Percentiles rank a stretch among this genome's conserved stretches.
Evolutionary conservation across 2,888 invertebrate species (phyloP).

Genomic region (Xiphydria camelus): DNA sequence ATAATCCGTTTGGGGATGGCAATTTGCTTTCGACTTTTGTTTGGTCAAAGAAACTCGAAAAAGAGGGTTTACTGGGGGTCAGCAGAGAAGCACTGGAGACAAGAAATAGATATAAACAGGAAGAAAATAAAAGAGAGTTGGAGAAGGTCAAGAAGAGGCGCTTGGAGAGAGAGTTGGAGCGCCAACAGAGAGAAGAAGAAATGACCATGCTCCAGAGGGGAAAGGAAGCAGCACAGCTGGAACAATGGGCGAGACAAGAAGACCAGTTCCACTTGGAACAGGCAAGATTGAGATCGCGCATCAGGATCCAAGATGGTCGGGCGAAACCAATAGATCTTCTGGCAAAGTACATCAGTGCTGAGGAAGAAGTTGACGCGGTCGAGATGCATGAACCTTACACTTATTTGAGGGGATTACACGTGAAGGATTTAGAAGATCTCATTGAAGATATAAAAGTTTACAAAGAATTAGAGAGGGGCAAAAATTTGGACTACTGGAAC

Average conservation of each 20-base stretch:
- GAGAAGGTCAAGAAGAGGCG: conserved; percentile 93
- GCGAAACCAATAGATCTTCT: conserved; percentile 98
- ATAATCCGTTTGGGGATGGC: conserved; percentile 98
- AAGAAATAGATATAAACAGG: conserved; percentile 81
- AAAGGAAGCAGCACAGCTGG: conserved; percentile 87
- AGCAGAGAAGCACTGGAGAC: conserved; percentile 80
- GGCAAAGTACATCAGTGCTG: conserved; percentile 93
- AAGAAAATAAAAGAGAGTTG: conserved; percentile 88
- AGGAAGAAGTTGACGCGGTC: conserved; percentile 86
- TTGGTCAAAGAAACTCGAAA: conserved; percentile 94
- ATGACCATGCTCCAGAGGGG: conserved; percentile 83
- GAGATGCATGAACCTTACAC: conserved; percentile 99
- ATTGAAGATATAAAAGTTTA: conserved; percentile 96
- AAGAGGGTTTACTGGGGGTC: conserved; percentile 83
- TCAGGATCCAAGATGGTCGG: conserved; percentile 93
- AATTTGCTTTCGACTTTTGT: conserved; percentile 93
- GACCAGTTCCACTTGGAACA: conserved; percentile 98
- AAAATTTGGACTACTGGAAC: conserved; percentile 91
- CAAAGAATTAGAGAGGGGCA: conserved; percentile 86
- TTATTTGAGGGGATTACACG: conserved; percentile 86
- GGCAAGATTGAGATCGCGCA: conserved; percentile 88
- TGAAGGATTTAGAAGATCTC: conserved; percentile 92
- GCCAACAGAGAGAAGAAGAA: conserved; percentile 80
- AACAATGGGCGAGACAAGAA: conserved; percentile 95
- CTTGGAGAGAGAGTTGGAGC: conserved; percentile 84